Base-by-base conservation (phyloP, 2,888 invertebrate species). In the Chrysolina oricalcia region DNA sequence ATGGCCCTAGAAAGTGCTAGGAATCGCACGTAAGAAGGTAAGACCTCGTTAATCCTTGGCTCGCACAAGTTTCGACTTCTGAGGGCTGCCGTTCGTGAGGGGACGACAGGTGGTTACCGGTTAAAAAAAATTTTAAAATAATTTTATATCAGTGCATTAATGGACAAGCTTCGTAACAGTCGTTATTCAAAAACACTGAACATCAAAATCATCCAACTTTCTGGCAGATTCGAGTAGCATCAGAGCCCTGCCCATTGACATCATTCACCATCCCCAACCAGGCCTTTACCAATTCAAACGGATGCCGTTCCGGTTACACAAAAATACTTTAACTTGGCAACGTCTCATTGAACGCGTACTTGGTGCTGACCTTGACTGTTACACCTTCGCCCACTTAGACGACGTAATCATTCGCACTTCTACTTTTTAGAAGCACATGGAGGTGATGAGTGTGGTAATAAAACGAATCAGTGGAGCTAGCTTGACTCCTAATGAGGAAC, bases 251-350 rank as follows among this genome's bases (percentile, higher is more conserved):
- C 15, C 81, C 81, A n/a, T 77, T 80, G 3, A 85, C 84, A 0
- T 83, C 83, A 0, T 86, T 85, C 70, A 81, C 81, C 0, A 81
- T 85, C 1, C 84, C 83, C 0, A 76, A 76, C 21, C 63, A 27
- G 81, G 1, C 81, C 83, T 0, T 63, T 84, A 0, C 40, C 81
- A 85, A 9, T 85, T 85, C 48, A 73, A 56, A 0, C 76, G 81
- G 0, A 80, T 85, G 81, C 82, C 85, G 0, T 83, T 83, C 56
- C 83, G 83, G 0, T 50, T 85, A 1, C 75, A 77, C 9, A 77
- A 78, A 10, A 78, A 82, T 0, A 83, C 84, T 27, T 81, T 82
- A 0, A 82, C 82, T 6, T 84, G 80, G 64, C 82, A 83, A 63
- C 72, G 81, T 0, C 56, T 83, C 1, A 74, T 83, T 0, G 83